These are phyloP conservation scores for Clinocottus analis DNA, from an alignment of 2,113 vertebrate species.

Conservation along the genomic window DNA sequence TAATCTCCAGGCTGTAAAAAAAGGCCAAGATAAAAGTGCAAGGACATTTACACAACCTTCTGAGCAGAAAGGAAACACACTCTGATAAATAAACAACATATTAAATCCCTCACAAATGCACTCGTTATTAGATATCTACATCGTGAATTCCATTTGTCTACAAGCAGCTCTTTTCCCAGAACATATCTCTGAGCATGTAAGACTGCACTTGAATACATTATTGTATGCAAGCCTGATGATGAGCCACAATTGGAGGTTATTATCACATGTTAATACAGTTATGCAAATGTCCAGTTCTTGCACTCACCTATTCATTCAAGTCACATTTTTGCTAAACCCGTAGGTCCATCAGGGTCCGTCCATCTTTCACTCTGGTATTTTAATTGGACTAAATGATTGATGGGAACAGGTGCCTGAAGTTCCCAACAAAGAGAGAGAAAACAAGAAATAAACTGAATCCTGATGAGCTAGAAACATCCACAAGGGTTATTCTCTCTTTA, in stretches of 20 bases:
- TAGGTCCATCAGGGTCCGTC: not conserved
- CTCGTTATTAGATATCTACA: not conserved
- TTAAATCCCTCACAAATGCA: not conserved
- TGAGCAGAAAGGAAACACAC: not conserved
- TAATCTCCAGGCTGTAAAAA: not conserved
- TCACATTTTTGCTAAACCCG: not conserved
- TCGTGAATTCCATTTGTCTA: not conserved
- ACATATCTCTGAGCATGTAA: not conserved
- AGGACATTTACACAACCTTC: not conserved
- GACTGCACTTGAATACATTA: not conserved
- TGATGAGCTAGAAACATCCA: not conserved
- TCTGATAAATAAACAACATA: not conserved
- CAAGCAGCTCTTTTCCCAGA: not conserved
- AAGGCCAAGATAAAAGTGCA: not conserved
- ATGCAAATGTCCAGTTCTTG: constrained; percentile 26
- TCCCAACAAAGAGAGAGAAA: not conserved
- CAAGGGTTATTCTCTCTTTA: not conserved
- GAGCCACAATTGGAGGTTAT: constrained; percentile 5
- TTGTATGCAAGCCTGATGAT: constrained; percentile 3
- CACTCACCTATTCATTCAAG: constrained; percentile 9
- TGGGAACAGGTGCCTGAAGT: not conserved
- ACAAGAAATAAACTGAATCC: not conserved
- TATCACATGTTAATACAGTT: constrained; percentile 20
- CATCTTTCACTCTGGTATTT: not conserved
- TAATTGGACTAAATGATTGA: constrained; percentile 2